Evolutionary conservation across 2,888 invertebrate genomes (phyloP).

Genomic region (Drosophila paranaensis): DNA sequence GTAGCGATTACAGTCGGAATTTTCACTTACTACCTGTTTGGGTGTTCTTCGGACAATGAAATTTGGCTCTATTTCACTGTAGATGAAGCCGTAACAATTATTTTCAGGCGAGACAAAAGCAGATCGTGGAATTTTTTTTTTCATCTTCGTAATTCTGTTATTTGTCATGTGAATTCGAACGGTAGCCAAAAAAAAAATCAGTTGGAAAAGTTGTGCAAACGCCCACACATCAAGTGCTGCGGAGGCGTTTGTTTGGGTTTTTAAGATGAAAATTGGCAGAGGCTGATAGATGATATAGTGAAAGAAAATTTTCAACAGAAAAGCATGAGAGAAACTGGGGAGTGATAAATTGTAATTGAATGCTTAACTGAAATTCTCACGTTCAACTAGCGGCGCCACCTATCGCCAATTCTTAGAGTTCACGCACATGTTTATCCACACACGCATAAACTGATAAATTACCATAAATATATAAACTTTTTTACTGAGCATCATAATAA

Average conservation of each 20-base stretch:
- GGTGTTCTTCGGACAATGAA: constrained; percentile 47
- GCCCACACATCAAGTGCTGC: constrained; percentile 65
- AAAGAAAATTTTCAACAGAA: background rate
- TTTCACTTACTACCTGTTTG: constrained; percentile 65
- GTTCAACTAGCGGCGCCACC: background rate
- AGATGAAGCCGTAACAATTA: constrained; percentile 61
- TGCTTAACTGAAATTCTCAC: background rate
- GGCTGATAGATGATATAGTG: background rate
- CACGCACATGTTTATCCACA: no score
- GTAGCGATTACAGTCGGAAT: constrained; percentile 47
- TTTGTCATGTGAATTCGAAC: constrained; percentile 57
- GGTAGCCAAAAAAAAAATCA: constrained; percentile 41
- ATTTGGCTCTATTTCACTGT: constrained; percentile 15
- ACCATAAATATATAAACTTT: background rate
- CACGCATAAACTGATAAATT: background rate
- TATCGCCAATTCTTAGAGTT: background rate
- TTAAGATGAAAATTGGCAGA: constrained; percentile 11
- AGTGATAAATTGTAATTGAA: constrained; percentile 12
- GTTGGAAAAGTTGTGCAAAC: constrained; percentile 53
- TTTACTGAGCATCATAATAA: background rate
- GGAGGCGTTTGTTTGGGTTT: constrained; percentile 28
- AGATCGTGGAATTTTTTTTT: constrained; percentile 38
- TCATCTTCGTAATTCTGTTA: constrained; percentile 3
- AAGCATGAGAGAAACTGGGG: background rate
- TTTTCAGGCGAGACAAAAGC: constrained; percentile 33